Evolutionary conservation across 2,113 vertebrate genomes (phyloP).

Genomic region (Danionella cerebrum): DNA sequence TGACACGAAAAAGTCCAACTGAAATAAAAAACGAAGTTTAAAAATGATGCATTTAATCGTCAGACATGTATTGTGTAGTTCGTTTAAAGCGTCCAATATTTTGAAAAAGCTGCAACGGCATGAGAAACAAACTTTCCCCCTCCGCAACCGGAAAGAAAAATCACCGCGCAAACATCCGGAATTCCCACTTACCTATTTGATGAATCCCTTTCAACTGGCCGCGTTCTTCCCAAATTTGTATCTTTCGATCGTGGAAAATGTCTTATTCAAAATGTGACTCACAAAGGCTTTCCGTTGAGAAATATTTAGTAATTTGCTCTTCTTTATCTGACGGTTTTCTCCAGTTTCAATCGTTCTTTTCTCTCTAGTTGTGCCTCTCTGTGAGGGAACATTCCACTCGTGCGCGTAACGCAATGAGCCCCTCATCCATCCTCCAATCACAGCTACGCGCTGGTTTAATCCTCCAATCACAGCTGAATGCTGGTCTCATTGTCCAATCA

Average conservation of each 20-base stretch:
- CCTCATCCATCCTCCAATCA: constrained; percentile 30
- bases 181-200: constrained; percentile 31
- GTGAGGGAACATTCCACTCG: constrained; percentile 35
- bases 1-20: no score
- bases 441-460: neutral
- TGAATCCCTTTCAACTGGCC: neutral
- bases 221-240: neutral
- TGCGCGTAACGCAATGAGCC: constrained; percentile 14
- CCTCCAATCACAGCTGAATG: constrained; percentile 6
- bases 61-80: neutral
- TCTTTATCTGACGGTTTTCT: neutral
- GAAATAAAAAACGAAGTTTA: neutral
- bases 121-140: constrained; percentile 17
- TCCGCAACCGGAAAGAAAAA: constrained; percentile 31
- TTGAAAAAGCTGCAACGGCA: neutral
- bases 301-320: neutral
- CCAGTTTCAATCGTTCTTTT: constrained; percentile 5
- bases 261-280: neutral
- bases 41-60: neutral
- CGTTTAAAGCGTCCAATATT: neutral
- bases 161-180: constrained; percentile 29
- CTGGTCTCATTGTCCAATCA: neutral
- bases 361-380: constrained; percentile 13
- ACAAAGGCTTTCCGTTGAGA: neutral
- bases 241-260: neutral